Evolutionary conservation across 2,888 invertebrate species (phyloP).

Genomic region (Morinoia aosen): DNA sequence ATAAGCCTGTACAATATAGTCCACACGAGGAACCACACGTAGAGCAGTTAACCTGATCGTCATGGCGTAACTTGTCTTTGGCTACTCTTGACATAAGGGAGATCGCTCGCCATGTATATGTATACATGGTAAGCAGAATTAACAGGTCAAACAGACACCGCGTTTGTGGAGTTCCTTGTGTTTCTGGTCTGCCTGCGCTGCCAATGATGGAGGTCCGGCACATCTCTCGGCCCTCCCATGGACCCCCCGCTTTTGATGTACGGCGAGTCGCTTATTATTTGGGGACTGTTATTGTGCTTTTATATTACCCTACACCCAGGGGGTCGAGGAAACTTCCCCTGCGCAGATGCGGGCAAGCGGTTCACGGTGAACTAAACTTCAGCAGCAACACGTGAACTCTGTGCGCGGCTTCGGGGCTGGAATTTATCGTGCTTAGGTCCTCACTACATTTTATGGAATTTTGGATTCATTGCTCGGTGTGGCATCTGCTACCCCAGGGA

Average conservation of each 20-base stretch:
- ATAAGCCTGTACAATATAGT: background rate
- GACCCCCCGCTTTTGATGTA: conserved; percentile 31
- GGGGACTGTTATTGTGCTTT: conserved; percentile 51
- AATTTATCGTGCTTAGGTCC: background rate
- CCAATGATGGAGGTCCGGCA: background rate
- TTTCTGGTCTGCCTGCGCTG: background rate
- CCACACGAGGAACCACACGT: background rate
- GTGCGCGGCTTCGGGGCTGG: background rate
- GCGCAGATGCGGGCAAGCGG: conserved; percentile 42
- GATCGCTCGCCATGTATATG: background rate
- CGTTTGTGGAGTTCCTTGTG: background rate
- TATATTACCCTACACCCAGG: conserved; percentile 28
- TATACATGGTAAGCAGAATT: conserved; percentile 3
- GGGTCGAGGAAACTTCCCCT: conserved; percentile 35
- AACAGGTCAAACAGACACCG: background rate
- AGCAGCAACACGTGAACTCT: background rate
- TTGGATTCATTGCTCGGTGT: background rate
- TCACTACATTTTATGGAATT: too few species aligned
- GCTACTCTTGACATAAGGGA: background rate
- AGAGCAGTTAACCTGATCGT: background rate
- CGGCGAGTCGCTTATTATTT: conserved; percentile 41
- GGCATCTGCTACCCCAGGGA: background rate
- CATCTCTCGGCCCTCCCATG: background rate
- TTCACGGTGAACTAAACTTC: conserved; percentile 1
- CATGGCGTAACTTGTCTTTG: background rate